A percentile compares a stretch with the other conserved stretches of the same genome.
Conservation (phyloP, 2,797 vertebrate genomes). For the Microhierax caerulescens region DNA sequence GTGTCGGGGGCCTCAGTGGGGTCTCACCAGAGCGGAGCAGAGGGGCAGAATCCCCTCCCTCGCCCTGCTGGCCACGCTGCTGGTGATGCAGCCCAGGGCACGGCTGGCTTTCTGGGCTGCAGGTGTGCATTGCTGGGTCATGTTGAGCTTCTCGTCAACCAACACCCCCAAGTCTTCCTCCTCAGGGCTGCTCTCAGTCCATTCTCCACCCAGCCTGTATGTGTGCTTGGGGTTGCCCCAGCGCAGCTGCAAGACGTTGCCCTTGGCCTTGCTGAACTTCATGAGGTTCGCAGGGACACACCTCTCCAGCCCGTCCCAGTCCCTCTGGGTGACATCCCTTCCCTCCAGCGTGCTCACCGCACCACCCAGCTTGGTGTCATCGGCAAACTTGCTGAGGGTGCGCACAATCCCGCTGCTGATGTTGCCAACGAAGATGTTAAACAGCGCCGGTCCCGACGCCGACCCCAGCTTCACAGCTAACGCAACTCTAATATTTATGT, state of each 20-base stretch:
- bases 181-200: background rate
- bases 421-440: background rate
- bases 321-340: background rate
- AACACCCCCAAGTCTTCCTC: background rate
- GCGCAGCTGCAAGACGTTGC: background rate
- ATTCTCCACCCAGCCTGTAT: background rate
- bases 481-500: background rate
- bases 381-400: background rate
- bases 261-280: background rate
- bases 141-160: background rate
- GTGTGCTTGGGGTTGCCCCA: background rate
- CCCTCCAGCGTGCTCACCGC: background rate
- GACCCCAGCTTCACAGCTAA: background rate
- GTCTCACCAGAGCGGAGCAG: too few species aligned
- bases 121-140: background rate
- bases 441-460: background rate
- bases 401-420: background rate
- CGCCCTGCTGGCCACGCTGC: too few species aligned
- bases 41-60: background rate
- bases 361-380: background rate
- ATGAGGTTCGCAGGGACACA: background rate
- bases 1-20: too few species aligned
- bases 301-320: background rate
- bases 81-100: too few species aligned
- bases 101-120: background rate